Evolutionary conservation across 2,113 vertebrate genomes (phyloP).

Genomic region (Orcinus orca): DNA sequence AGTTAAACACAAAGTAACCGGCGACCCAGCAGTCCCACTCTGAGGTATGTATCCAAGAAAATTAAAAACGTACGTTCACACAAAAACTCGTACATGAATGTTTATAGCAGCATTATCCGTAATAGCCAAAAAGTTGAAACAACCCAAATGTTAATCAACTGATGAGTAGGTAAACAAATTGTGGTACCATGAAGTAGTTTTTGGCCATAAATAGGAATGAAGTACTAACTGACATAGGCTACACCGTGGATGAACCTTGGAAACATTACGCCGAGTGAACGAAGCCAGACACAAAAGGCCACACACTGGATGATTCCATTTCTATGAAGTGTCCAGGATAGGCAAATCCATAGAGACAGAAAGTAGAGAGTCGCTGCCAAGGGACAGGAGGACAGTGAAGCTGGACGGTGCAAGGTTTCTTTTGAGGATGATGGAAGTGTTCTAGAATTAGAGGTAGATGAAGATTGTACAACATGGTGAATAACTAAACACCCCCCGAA

Average conservation of each 20-base stretch:
- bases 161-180: background rate
- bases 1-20: background rate
- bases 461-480: background rate
- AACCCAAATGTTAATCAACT: background rate
- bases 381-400: background rate
- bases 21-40: background rate
- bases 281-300: background rate
- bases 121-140: background rate
- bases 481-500: background rate
- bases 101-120: background rate
- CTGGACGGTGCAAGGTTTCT: background rate
- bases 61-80: background rate
- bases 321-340: background rate
- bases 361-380: background rate
- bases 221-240: background rate
- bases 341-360: background rate
- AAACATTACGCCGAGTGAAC: background rate
- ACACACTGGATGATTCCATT: background rate
- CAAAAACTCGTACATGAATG: background rate
- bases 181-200: background rate
- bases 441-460: background rate
- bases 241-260: background rate
- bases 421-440: background rate
- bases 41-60: background rate
- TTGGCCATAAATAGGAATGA: background rate